Evolutionary conservation across 92 coral and sea anemone genomes (phyloP), one percentile per base, ranked within the genome.

Genomic region (Zoanthus sansibaricus): DNA sequence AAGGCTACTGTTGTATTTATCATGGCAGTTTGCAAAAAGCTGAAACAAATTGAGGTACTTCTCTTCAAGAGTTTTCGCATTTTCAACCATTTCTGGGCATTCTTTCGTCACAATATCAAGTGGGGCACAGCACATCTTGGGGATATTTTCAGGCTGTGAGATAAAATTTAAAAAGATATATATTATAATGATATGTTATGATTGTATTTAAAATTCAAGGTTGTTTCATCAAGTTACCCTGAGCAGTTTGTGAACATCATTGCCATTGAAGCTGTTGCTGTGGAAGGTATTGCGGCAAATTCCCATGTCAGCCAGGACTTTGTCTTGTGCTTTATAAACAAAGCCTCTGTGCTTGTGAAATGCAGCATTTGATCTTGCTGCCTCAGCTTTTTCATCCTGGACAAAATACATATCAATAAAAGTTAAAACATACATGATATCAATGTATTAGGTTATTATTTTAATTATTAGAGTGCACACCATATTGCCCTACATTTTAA

Each of bases 211-310:
- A 13, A 21, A 58, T 58, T 58, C 66, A 14, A 58, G 62, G 44
- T 75, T 75, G 48, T 75, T 75, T 49, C 37, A 75, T 48, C 54
- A 75, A 46, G 49, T 74, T 74, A 74, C 78, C 59, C 78, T 75
- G 31, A 75, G 79, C 79, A 75, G 79, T 75, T 49, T 75, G 79
- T 75, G 79, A 25, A 75, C 79, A 49, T 48, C 79, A 20, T 75
- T 75, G 61, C 79, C 79, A 75, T 75, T 75, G 79, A 75, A 75
- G 62, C 79, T 75, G 79, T 75, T 75, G 62, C 79, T 75, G 79
- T 75, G 79, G 62, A 75, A 75, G 33, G 79, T 45, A 17, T 75
- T 75, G 62, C 79, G 64, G 79, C 79, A 75, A 51, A 75, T 75
- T 18, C 61, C 79, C 79, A 48, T 49, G 17, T 49, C 62, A 49